Conservation (phyloP, 2,888 invertebrate species). For the Microplitis manilae region DNA sequence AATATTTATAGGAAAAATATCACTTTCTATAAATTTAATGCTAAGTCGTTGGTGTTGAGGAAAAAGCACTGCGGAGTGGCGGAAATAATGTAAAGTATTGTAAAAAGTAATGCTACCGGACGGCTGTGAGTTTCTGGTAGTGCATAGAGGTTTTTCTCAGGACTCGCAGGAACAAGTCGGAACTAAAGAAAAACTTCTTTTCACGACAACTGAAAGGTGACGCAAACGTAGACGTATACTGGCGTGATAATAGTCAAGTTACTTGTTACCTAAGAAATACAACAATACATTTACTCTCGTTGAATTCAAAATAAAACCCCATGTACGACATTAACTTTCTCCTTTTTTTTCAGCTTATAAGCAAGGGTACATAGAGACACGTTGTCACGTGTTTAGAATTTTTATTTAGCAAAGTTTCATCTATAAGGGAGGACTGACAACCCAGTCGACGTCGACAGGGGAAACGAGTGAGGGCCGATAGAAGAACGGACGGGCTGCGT, state of each 20-base stretch:
- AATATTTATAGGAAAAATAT: no score
- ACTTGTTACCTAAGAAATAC: background rate
- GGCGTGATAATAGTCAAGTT: background rate
- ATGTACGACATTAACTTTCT: background rate
- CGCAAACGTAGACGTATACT: background rate
- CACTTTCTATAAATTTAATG: background rate
- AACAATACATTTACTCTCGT: background rate
- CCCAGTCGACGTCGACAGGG: background rate
- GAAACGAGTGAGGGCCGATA: background rate
- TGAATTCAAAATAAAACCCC: background rate
- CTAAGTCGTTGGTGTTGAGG: background rate
- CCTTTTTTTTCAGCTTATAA: background rate
- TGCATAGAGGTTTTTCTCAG: background rate
- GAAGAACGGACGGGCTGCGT: conserved; percentile 3
- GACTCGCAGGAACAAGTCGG: background rate
- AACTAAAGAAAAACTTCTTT: background rate
- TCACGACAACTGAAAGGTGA: background rate
- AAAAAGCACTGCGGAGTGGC: background rate
- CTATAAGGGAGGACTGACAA: background rate
- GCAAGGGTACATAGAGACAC: conserved; percentile 6
- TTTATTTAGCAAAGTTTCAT: conserved; percentile 33
- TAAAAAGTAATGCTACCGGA: background rate
- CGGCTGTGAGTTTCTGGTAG: background rate
- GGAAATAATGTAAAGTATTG: background rate
- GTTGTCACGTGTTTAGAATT: conserved; percentile 30